Percentiles rank a stretch among this genome's conserved stretches.
Evolutionary conservation across 2,113 vertebrate genomes (phyloP).

Genomic region (Anser cygnoides): DNA sequence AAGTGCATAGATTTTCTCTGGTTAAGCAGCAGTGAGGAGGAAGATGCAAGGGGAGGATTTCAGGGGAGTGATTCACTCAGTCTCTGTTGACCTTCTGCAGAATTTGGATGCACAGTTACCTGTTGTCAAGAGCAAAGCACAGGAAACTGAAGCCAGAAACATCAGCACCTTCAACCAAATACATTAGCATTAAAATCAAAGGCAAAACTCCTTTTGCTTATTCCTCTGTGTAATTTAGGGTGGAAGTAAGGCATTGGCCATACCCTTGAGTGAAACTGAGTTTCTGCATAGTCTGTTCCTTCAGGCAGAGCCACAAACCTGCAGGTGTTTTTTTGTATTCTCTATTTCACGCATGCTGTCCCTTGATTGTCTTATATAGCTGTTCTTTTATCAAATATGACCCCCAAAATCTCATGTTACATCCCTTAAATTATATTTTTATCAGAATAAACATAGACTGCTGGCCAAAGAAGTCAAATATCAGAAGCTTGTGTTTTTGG

Average conservation of each 20-base stretch:
- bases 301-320: not conserved
- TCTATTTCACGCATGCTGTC: not conserved
- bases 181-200: not conserved
- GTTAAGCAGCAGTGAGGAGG: not conserved
- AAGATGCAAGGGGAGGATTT: not conserved
- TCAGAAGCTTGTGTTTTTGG: not conserved
- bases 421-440: not conserved
- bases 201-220: not conserved
- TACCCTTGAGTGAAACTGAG: not conserved
- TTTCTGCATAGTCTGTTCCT: not conserved
- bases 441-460: not conserved
- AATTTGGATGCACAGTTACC: not conserved
- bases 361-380: not conserved
- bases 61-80: not conserved
- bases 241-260: not conserved
- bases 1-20: not conserved
- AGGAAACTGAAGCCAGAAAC: not conserved
- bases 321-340: not conserved
- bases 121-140: not conserved
- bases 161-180: not conserved
- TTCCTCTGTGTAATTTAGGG: not conserved
- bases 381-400: not conserved
- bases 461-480: not conserved
- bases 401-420: fast-evolving
- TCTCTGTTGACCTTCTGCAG: not conserved